Percentiles rank a stretch among this genome's conserved stretches.
Conservation (phyloP, 1,140 invertebrate species). For the Drosophila arawakana region DNA sequence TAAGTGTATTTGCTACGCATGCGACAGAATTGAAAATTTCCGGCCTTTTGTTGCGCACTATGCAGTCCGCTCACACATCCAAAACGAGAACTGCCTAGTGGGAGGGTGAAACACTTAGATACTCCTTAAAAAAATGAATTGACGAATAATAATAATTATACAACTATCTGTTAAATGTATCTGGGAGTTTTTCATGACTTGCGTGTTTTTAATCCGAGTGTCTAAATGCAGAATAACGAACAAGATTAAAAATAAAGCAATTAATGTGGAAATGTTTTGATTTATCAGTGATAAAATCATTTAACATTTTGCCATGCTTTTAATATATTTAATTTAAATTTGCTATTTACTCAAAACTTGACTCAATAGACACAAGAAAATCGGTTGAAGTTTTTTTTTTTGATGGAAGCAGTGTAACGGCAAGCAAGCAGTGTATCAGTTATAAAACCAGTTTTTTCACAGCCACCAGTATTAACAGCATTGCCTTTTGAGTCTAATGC, state of each 20-base stretch:
- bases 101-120: neutral
- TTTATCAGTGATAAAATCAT: no score
- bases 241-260: neutral
- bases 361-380: no score
- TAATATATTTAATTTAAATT: no score
- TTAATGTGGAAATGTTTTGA: no score
- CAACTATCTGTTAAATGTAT: neutral
- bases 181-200: neutral
- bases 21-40: slow-evolving; percentile 72
- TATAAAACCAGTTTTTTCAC: neutral
- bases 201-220: slow-evolving; percentile 12
- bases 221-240: neutral
- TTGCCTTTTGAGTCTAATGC: neutral
- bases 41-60: slow-evolving; percentile 62
- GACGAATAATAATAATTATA: neutral
- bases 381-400: neutral
- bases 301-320: no score
- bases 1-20: slow-evolving; percentile 33
- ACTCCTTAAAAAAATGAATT: neutral
- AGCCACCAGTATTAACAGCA: neutral
- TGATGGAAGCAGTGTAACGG: slow-evolving; percentile 3
- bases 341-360: no score
- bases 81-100: neutral
- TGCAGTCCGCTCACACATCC: slow-evolving; percentile 12
- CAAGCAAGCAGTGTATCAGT: slow-evolving; percentile 8